Evolutionary conservation across 23 tunicate species (phyloP).

Genomic region (Halocynthia roretzi): DNA sequence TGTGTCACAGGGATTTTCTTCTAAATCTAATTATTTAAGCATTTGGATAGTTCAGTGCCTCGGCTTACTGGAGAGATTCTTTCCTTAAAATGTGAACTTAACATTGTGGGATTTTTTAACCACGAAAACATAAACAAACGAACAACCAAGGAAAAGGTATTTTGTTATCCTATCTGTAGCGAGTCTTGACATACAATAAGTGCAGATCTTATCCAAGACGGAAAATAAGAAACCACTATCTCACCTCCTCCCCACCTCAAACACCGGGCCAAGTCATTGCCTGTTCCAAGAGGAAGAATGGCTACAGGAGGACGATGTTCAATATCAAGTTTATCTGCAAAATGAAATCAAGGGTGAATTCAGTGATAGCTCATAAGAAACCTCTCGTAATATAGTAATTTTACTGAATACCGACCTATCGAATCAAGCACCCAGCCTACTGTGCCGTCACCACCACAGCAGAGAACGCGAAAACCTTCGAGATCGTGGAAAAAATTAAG

Average conservation of each 20-base stretch:
- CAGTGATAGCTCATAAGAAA: not conserved
- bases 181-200: too few relatives aligned
- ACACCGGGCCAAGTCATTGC: slow-evolving; percentile 78
- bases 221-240: not conserved
- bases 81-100: too few relatives aligned
- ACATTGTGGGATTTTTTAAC: too few relatives aligned
- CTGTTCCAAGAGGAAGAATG: slow-evolving; percentile 79
- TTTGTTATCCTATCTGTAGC: too few relatives aligned
- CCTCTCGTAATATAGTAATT: not conserved
- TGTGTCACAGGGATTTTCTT: too few relatives aligned
- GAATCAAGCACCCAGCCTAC: slow-evolving; percentile 84
- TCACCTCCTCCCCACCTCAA: slow-evolving; percentile 82
- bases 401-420: slow-evolving; percentile 43
- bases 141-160: too few relatives aligned
- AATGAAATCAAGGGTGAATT: not conserved
- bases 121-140: too few relatives aligned
- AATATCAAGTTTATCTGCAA: slow-evolving; percentile 60
- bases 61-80: too few relatives aligned
- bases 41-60: too few relatives aligned
- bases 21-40: too few relatives aligned
- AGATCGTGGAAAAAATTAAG: slow-evolving; percentile 80
- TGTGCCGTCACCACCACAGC: slow-evolving; percentile 90
- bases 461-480: slow-evolving; percentile 61
- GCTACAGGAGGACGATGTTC: slow-evolving; percentile 61
- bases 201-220: not conserved